A percentile compares a stretch with the other conserved stretches of the same genome.
These are phyloP conservation scores for Scatophagus argus DNA, from an alignment of 2,113 vertebrate species.

Conservation along the genomic window DNA sequence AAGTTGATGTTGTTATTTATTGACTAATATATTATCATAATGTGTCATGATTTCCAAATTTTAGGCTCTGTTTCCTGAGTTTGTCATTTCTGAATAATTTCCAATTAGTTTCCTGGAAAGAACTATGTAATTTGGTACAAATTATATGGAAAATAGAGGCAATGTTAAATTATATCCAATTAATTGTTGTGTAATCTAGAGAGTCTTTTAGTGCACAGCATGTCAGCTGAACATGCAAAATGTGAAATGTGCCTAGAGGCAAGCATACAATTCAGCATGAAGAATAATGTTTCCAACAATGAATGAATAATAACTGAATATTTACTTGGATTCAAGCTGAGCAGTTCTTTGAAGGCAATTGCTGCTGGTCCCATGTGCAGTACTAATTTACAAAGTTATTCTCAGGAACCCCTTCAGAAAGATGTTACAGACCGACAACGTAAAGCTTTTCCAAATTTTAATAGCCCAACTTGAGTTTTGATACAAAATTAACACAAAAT, in stretches of 20 bases:
- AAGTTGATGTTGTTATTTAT: neutral
- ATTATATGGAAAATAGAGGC: conserved; percentile 9
- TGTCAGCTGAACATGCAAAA: conserved; percentile 12
- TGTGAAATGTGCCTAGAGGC: neutral
- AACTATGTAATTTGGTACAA: neutral
- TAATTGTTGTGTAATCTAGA: conserved; percentile 11
- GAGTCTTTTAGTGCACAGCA: neutral
- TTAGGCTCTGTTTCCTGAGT: neutral
- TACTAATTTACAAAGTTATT: conserved; percentile 22
- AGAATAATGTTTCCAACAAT: neutral
- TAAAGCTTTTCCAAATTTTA: neutral
- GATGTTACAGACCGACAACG: neutral
- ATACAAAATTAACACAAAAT: neutral
- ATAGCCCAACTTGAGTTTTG: neutral
- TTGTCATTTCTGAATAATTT: conserved; percentile 16
- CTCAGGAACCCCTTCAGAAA: neutral
- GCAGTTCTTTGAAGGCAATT: neutral
- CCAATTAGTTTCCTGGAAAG: neutral
- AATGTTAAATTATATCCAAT: conserved; percentile 5
- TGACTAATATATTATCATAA: neutral
- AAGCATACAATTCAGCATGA: neutral
- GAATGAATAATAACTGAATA: conserved; percentile 11
- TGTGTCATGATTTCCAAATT: neutral
- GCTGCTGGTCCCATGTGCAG: neutral
- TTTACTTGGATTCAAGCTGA: conserved; percentile 17